phyloP scores from a whole-genome alignment of 2,797 vertebrate species.

The Tapirus indicus region DNA sequence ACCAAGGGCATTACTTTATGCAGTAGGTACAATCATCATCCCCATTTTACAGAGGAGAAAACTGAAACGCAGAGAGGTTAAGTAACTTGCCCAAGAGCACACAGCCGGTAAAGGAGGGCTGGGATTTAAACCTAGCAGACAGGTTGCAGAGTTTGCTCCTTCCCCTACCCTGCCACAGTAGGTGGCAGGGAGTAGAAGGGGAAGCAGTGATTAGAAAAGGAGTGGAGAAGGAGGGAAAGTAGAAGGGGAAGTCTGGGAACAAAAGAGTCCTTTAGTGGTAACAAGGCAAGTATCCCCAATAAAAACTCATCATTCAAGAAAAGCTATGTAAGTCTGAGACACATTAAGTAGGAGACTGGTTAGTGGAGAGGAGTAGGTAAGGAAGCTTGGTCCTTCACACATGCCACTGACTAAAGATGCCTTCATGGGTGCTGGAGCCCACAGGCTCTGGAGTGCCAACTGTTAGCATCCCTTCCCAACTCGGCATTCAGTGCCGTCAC shows the following conservation, averaged over 20 bases:
- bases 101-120: background rate
- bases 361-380: background rate
- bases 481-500: background rate
- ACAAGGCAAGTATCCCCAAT: background rate
- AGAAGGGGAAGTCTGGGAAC: background rate
- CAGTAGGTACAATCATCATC: background rate
- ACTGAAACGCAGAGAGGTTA: background rate
- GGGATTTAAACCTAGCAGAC: background rate
- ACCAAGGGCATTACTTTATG: background rate
- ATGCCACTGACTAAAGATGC: background rate
- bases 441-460: fast-evolving
- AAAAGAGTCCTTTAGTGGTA: background rate
- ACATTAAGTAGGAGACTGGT: background rate
- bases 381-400: background rate
- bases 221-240: background rate
- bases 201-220: background rate
- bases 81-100: background rate
- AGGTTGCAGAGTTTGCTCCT: background rate
- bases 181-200: background rate
- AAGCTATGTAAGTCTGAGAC: background rate
- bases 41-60: background rate
- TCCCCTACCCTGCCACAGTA: fast-evolving
- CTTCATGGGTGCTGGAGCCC: background rate
- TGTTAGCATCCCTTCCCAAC: background rate
- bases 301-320: background rate